Base-by-base conservation (phyloP, 2,888 invertebrate species). In the Hypsopygia costalis region DNA sequence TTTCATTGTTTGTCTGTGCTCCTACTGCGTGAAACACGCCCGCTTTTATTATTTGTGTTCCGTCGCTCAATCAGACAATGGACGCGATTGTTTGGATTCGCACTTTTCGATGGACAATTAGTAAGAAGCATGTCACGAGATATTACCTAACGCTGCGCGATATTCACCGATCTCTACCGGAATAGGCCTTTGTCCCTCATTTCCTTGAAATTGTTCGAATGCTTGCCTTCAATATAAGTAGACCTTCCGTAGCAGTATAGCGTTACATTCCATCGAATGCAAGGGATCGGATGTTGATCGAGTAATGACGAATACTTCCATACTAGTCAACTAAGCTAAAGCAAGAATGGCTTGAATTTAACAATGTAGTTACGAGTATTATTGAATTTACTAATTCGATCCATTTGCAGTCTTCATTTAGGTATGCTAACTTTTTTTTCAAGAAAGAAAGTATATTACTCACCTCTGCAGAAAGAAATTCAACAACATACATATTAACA, bases 1-100 rank as follows among this genome's bases (percentile, higher is more conserved):
- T 47, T 53, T 64, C 58, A 81, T 85, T 85, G 81, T 83, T 73
- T 69, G 68, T 47, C 55, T 54, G 64, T 55, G 72, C 72, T 76
- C 75, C 73, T 74, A 71, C 76, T 62, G 62, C 67, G 69, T 62
- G 64, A 68, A 69, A 65, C 74, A 74, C 73, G 74, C 66, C 67
- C 73, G 74, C 66, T 67, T 56, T 71, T 62, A 75, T 76, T 75
- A 69, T 77, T 69, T 64, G 65, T 64, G 61, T 62, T 62, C 61
- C 4, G 51, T 50, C 58, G 54, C 50, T 58, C 53, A 49, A 34
- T 49, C 49, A 64, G 65, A 85, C 81, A 85, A 85, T 81, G 60
- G 60, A 48, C 48, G 44, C 64, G 59, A 77, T 83, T 82, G 79
- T 82, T 73, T 62, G 67, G 33, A 33, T 50, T 55, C 48, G 47